These are phyloP conservation scores for Limnephilus rhombicus DNA, from an alignment of 2,888 invertebrate species.

Conservation along the genomic window DNA sequence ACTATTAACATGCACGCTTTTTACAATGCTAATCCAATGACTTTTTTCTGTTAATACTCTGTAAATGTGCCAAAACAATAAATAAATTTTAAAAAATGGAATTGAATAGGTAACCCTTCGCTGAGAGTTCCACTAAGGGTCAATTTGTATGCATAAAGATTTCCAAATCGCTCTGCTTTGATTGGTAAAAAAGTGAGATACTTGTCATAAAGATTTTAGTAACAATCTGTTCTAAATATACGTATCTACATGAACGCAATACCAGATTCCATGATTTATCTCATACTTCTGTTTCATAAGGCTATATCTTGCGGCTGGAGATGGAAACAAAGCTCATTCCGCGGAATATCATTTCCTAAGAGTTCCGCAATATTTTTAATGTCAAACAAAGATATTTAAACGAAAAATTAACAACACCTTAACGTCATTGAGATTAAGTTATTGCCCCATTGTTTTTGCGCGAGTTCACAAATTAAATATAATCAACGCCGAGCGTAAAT, in stretches of 20 bases:
- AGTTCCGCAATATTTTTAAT: constrained; percentile 33
- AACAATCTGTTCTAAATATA: background rate
- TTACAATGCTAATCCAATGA: too few species aligned
- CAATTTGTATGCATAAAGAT: background rate
- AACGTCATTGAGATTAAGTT: constrained; percentile 53
- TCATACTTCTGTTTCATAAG: constrained; percentile 29
- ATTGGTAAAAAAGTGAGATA: background rate
- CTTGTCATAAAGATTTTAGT: background rate
- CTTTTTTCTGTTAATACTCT: too few species aligned
- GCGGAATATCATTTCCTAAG: constrained; percentile 31
- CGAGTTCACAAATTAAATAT: constrained; percentile 48
- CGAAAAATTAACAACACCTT: constrained; percentile 47
- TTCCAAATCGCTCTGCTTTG: background rate
- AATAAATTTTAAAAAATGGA: too few species aligned
- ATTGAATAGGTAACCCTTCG: background rate
- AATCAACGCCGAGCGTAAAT: constrained; percentile 21
- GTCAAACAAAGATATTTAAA: constrained; percentile 27
- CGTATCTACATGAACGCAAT: background rate
- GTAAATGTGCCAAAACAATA: too few species aligned
- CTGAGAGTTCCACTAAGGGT: background rate
- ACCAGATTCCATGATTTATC: constrained; percentile 10
- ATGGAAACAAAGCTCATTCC: constrained; percentile 30
- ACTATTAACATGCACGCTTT: too few species aligned
- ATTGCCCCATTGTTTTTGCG: constrained; percentile 55
- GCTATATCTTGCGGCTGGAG: background rate